phyloP scores from a whole-genome alignment of 1,140 invertebrate species.

The Platyura marginata region DNA sequence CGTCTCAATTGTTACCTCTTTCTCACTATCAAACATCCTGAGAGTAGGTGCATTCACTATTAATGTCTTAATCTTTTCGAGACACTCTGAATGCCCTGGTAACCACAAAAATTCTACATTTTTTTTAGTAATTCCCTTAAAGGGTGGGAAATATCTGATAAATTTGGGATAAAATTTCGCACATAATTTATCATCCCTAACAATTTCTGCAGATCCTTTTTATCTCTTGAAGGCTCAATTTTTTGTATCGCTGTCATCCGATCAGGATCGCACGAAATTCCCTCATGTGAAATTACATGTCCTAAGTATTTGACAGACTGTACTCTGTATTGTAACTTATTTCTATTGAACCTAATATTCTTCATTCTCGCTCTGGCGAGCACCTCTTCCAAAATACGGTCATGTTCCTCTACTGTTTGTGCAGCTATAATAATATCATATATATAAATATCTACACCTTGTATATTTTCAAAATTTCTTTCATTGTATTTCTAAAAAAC shows the following conservation, averaged over 20 bases:
- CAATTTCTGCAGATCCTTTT: no score
- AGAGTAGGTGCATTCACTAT: no score
- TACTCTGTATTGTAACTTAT: constrained; percentile 14
- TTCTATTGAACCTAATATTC: constrained; percentile 16
- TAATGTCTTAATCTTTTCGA: no score
- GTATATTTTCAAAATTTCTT: constrained; percentile 13
- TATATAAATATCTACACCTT: constrained; percentile 16
- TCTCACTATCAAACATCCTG: no score
- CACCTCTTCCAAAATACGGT: constrained; percentile 11
- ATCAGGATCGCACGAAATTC: constrained; percentile 15
- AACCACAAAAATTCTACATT: no score
- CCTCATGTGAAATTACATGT: constrained; percentile 13
- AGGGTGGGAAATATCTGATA: no score
- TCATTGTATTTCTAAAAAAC: constrained; percentile 16
- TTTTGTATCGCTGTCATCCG: constrained; percentile 21
- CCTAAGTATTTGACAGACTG: constrained; percentile 17
- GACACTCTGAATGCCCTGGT: no score
- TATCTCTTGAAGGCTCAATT: constrained; percentile 13
- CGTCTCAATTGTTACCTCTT: no score
- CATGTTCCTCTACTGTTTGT: constrained; percentile 10
- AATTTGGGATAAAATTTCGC: no score
- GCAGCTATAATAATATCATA: constrained; percentile 19
- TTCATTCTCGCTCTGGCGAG: constrained; percentile 9
- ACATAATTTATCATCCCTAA: no score
- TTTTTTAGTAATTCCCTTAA: no score